Evolutionary conservation across 2,113 vertebrate genomes (phyloP).

Genomic region (Lepisosteus osseus): DNA sequence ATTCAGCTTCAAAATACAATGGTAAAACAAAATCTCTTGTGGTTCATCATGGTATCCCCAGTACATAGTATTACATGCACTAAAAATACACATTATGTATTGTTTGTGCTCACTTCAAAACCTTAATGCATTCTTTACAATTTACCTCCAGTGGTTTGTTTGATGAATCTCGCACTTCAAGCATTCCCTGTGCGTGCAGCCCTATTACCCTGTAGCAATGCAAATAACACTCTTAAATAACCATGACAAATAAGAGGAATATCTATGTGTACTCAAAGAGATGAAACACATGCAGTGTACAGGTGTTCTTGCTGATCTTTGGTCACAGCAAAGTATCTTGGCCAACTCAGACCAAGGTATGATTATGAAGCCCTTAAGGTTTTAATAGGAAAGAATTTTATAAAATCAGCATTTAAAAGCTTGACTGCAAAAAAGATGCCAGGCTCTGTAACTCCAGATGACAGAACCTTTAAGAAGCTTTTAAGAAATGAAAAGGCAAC

Average conservation of each 20-base stretch:
- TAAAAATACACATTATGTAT: not conserved
- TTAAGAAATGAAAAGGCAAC: not conserved
- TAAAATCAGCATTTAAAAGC: not conserved
- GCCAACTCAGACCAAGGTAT: not conserved
- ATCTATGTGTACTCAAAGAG: constrained; percentile 2
- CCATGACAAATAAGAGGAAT: not conserved
- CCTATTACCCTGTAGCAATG: not conserved
- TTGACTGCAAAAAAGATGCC: not conserved
- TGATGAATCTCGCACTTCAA: constrained; percentile 1
- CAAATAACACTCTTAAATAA: not conserved
- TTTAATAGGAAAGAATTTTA: not conserved
- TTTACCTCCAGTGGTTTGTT: constrained; percentile 5
- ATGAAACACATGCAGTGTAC: constrained; percentile 6
- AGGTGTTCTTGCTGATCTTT: not conserved
- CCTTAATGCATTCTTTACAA: not conserved
- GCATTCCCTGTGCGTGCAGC: not conserved
- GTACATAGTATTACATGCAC: not conserved
- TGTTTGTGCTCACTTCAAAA: not conserved
- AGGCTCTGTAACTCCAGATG: not conserved
- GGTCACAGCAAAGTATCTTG: not conserved
- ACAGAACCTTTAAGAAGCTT: not conserved
- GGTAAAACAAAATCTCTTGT: too few relatives aligned
- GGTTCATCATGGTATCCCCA: not conserved
- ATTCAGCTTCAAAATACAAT: too few relatives aligned
- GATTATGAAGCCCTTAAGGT: not conserved